Evolutionary conservation across 2,113 vertebrate species (phyloP).

Genomic region (Cebus imitator): DNA sequence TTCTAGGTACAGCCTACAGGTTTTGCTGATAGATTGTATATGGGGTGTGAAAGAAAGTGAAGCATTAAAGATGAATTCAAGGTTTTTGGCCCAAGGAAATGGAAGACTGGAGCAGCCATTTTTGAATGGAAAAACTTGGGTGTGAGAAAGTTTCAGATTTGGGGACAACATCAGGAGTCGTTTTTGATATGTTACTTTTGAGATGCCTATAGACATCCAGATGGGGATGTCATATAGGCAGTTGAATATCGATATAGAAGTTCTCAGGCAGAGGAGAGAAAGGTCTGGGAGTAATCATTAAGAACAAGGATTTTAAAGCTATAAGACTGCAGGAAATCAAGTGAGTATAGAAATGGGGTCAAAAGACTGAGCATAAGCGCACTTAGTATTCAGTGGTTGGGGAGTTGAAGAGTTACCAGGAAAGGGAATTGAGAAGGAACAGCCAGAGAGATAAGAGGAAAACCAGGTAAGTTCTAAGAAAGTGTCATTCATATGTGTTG

Average conservation of each 20-base stretch:
- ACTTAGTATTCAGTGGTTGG: not conserved
- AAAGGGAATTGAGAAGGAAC: not conserved
- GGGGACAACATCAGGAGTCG: not conserved
- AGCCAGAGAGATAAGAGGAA: not conserved
- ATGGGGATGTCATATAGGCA: not conserved
- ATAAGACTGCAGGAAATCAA: not conserved
- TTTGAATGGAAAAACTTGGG: not conserved
- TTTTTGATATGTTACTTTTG: not conserved
- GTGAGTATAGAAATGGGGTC: not conserved
- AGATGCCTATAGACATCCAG: not conserved
- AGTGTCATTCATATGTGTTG: not conserved
- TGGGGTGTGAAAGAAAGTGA: not conserved
- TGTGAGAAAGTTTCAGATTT: not conserved
- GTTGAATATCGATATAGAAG: not conserved
- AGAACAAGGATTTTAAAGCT: not conserved
- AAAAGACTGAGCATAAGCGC: not conserved
- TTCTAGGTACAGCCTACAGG: not conserved
- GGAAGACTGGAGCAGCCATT: not conserved
- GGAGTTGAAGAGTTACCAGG: not conserved
- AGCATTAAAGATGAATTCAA: not conserved
- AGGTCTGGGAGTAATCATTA: not conserved
- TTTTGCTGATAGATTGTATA: not conserved
- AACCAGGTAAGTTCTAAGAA: not conserved
- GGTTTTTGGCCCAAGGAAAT: not conserved
- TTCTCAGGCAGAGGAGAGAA: not conserved